Conservation (phyloP, 2,888 invertebrate species). For the Omphaloscelis lunosa region DNA sequence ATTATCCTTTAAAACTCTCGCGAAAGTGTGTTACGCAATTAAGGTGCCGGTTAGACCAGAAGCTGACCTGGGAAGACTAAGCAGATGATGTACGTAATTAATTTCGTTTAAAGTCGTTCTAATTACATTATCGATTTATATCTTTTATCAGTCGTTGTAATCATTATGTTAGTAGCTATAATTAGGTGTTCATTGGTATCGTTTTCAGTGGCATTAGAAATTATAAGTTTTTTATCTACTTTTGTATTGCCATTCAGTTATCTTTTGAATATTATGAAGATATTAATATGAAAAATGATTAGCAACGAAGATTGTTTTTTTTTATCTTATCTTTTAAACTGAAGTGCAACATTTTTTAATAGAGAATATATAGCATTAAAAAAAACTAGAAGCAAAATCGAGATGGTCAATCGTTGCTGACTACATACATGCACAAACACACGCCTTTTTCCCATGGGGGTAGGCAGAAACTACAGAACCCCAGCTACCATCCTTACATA, state of each 20-base stretch:
- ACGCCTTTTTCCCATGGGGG: too few relatives aligned
- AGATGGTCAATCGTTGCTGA: neutral
- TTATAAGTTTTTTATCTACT: neutral
- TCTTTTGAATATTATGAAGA: neutral
- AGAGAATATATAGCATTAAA: too few relatives aligned
- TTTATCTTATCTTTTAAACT: too few relatives aligned
- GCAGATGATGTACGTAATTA: neutral
- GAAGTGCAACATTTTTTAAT: too few relatives aligned
- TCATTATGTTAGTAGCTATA: neutral
- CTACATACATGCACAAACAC: too few relatives aligned
- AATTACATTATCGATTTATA: slow-evolving; percentile 17
- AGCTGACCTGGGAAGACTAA: neutral
- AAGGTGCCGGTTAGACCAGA: neutral
- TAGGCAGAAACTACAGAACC: too few relatives aligned
- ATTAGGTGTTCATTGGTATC: slow-evolving; percentile 21
- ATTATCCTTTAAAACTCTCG: too few relatives aligned
- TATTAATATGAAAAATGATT: neutral
- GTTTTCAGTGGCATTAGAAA: neutral
- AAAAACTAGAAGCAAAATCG: too few relatives aligned
- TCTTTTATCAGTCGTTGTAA: slow-evolving; percentile 16
- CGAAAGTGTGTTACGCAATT: too few relatives aligned
- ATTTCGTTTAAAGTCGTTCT: neutral
- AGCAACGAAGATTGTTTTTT: neutral
- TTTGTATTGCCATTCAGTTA: slow-evolving; percentile 15
- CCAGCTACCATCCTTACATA: too few relatives aligned